Evolutionary conservation across 1,140 invertebrate genomes (phyloP).

Genomic region (Cotesia chilonis): DNA sequence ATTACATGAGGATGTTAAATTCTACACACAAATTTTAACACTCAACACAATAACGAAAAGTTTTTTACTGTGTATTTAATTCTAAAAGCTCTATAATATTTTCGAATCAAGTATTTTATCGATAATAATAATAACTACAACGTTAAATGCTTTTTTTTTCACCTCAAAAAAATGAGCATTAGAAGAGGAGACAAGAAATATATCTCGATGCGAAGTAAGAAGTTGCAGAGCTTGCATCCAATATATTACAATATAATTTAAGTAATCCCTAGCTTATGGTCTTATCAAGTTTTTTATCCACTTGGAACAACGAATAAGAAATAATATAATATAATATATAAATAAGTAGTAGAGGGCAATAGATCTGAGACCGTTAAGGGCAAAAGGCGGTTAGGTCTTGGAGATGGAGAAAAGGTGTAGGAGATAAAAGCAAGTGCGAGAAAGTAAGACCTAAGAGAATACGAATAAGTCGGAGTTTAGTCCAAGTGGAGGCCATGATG

Average conservation of each 20-base stretch:
- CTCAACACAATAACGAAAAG: too few species aligned
- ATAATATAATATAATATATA: constrained; percentile 22
- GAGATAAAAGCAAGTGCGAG: constrained; percentile 16
- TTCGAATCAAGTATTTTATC: too few species aligned
- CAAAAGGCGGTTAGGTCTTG: constrained; percentile 20
- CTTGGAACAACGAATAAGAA: constrained; percentile 20
- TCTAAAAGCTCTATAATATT: too few species aligned
- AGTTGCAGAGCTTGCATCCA: constrained; percentile 22
- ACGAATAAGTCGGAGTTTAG: neutral
- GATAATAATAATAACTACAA: too few species aligned
- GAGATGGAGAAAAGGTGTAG: constrained; percentile 13
- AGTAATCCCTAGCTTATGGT: constrained; percentile 12
- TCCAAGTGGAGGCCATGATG: constrained; percentile 36
- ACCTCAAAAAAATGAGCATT: too few species aligned
- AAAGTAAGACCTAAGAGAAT: constrained; percentile 18
- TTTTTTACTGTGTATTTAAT: too few species aligned
- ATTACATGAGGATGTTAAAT: too few species aligned
- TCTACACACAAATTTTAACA: too few species aligned
- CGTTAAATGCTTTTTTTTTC: too few species aligned
- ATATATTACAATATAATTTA: constrained; percentile 30
- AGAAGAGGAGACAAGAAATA: neutral
- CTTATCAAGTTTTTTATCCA: constrained; percentile 33
- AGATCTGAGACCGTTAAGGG: constrained; percentile 27
- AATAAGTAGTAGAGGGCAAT: neutral
- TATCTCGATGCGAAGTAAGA: neutral